phyloP scores from a whole-genome alignment of 2,113 vertebrate genomes.

The Lipotes vexillifer region DNA sequence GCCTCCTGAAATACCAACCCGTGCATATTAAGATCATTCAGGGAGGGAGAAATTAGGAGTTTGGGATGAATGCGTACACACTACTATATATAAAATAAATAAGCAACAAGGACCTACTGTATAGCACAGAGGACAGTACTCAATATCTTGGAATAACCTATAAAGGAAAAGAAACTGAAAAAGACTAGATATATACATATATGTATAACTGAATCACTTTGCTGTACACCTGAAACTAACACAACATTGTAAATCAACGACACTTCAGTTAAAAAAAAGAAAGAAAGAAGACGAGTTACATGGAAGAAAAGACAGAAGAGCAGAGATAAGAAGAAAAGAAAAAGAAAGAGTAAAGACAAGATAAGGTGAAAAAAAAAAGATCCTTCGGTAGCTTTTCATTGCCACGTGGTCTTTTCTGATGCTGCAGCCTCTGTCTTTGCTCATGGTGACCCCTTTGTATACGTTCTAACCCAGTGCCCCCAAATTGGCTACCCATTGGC shows the following conservation, averaged over 20 bases:
- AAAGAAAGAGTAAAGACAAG: background rate
- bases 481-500: constrained; percentile 36
- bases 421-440: background rate
- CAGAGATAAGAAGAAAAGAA: background rate
- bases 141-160: background rate
- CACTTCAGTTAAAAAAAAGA: background rate
- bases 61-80: background rate
- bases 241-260: background rate
- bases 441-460: background rate
- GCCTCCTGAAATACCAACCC: background rate
- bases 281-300: background rate
- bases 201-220: background rate
- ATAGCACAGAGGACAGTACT: background rate
- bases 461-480: background rate
- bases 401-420: background rate
- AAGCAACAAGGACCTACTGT: background rate
- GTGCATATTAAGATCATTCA: background rate
- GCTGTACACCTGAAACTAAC: background rate
- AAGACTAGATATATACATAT: no score
- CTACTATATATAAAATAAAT: background rate
- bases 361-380: background rate
- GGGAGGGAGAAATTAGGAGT: background rate
- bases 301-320: background rate
- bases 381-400: background rate
- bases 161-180: background rate